Percentiles rank a stretch among this genome's conserved stretches.
Conservation (phyloP, 2,113 vertebrate genomes). For the Hemiprocne comata region DNA sequence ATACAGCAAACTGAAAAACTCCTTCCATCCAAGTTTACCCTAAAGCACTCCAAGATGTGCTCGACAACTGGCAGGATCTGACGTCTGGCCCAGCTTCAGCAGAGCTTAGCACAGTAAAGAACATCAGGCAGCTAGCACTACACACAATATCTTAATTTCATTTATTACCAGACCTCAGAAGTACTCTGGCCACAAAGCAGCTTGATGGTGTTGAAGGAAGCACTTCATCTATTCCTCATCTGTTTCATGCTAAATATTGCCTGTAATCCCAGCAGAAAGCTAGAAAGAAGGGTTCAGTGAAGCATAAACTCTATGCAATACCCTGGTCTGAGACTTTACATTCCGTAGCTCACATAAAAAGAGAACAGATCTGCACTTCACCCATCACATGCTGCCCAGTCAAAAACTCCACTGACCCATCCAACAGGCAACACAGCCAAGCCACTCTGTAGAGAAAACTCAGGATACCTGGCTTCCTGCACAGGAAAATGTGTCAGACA, state of each 20-base stretch:
- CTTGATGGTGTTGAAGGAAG: background rate
- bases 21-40: background rate
- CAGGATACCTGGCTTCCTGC: background rate
- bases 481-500: background rate
- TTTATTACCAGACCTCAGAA: background rate
- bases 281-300: background rate
- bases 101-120: background rate
- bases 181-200: background rate
- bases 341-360: background rate
- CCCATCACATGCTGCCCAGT: fast-evolving
- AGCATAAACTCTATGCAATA: background rate
- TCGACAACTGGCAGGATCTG: background rate
- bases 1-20: background rate
- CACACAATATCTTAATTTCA: background rate
- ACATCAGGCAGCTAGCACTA: background rate
- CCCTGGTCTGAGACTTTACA: no score
- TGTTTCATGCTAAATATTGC: background rate
- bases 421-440: background rate
- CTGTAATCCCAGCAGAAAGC: background rate
- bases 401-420: background rate
- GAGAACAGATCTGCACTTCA: background rate
- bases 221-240: background rate
- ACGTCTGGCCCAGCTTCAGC: background rate
- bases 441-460: background rate
- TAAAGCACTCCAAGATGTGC: background rate